These are phyloP conservation scores for Donacobius atricapilla DNA, from an alignment of 2,113 vertebrate genomes.

Conservation along the genomic window DNA sequence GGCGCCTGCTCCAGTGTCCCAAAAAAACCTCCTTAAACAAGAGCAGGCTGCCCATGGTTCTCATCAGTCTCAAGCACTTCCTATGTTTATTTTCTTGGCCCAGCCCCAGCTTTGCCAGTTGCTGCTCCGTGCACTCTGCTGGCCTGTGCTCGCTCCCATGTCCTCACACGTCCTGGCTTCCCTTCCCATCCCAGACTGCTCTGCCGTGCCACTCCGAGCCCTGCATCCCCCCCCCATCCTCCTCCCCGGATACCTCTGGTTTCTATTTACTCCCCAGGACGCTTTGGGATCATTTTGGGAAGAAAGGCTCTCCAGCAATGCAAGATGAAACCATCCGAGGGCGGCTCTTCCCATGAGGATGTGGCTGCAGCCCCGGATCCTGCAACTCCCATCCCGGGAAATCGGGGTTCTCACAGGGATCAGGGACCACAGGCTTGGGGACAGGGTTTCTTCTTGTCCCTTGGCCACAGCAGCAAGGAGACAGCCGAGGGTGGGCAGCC, in stretches of 20 bases:
- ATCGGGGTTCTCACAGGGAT: not conserved
- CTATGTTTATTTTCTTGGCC: slow-evolving; percentile 41
- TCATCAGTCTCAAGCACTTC: slow-evolving; percentile 20
- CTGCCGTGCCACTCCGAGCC: not conserved
- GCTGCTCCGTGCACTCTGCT: not conserved
- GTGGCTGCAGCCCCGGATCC: not conserved
- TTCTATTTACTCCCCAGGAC: not conserved
- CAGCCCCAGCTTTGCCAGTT: slow-evolving; percentile 33
- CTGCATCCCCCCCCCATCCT: not conserved
- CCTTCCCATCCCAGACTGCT: not conserved
- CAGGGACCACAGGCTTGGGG: not conserved
- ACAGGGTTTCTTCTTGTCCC: not conserved
- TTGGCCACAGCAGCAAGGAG: not conserved
- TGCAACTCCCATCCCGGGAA: not conserved
- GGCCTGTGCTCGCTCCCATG: not conserved
- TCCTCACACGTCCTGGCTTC: not conserved
- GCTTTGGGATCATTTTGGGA: not conserved
- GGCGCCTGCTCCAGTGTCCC: not conserved
- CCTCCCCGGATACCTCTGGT: not conserved
- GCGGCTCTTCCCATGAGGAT: not conserved
- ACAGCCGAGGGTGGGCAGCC: not conserved
- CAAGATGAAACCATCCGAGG: not conserved
- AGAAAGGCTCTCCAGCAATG: not conserved
- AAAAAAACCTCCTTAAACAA: not conserved
- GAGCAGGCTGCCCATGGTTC: slow-evolving; percentile 32